These are phyloP conservation scores for Carlito syrichta DNA, from an alignment of 2,113 vertebrate species.

Conservation along the genomic window DNA sequence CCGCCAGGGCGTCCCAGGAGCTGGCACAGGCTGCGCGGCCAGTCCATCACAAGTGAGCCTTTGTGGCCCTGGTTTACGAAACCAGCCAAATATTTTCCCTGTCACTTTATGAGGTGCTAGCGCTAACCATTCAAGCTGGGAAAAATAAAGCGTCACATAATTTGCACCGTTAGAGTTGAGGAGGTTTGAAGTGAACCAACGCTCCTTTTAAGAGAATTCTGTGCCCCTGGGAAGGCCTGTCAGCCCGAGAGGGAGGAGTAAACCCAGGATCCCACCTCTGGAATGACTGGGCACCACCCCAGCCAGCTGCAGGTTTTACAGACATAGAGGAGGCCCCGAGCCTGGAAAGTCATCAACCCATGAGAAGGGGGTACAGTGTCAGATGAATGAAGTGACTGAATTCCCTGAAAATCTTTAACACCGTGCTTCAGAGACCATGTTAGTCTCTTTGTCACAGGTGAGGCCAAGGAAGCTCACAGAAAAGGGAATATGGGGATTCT, in stretches of 20 bases:
- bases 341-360: not conserved
- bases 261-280: not conserved
- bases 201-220: not conserved
- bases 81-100: conserved; percentile 69
- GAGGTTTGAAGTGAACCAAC: conserved; percentile 44
- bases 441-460: not conserved
- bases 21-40: not conserved
- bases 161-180: conserved; percentile 26
- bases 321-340: not conserved
- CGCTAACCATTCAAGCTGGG: conserved; percentile 62
- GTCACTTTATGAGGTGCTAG: conserved; percentile 75
- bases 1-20: conserved; percentile 3
- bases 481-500: not conserved
- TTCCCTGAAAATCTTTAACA: not conserved
- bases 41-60: conserved; percentile 64
- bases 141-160: conserved; percentile 57
- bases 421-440: accelerated
- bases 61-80: conserved; percentile 66
- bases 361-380: not conserved
- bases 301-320: not conserved
- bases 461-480: not conserved
- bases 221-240: conserved; percentile 10
- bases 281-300: not conserved
- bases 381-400: not conserved
- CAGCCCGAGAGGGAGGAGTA: not conserved